Percentiles rank a stretch among this genome's conserved stretches.
phyloP scores from a whole-genome alignment of 1,140 invertebrate species.

The Matsumurasca onukii region DNA sequence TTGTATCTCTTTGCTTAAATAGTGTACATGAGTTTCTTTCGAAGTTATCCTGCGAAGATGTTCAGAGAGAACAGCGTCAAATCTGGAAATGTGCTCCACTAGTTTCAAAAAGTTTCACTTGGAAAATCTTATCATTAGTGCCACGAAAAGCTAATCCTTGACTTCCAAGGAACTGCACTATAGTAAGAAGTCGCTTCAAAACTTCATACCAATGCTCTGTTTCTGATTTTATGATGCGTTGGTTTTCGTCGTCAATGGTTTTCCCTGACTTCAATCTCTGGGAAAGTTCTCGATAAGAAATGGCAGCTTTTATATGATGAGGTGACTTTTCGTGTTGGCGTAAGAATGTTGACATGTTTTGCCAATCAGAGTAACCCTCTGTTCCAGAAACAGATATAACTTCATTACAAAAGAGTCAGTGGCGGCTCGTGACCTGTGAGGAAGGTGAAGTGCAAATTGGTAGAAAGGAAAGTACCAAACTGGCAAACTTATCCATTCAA shows the following conservation, averaged over 20 bases:
- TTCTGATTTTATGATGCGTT: slow-evolving; percentile 29
- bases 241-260: slow-evolving; percentile 38
- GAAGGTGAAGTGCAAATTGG: too few species aligned
- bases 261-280: slow-evolving; percentile 15
- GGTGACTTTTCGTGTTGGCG: slow-evolving; percentile 8
- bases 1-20: slow-evolving; percentile 31
- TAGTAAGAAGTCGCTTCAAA: slow-evolving; percentile 34
- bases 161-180: slow-evolving; percentile 30
- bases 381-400: not conserved
- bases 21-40: slow-evolving; percentile 18
- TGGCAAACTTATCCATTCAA: too few species aligned
- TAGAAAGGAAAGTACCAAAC: too few species aligned
- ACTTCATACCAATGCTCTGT: slow-evolving; percentile 27
- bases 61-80: slow-evolving; percentile 33
- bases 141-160: slow-evolving; percentile 37
- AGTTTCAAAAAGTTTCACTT: slow-evolving; percentile 32
- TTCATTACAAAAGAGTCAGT: not conserved
- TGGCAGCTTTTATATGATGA: slow-evolving; percentile 24
- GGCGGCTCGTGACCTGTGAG: too few species aligned
- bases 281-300: not conserved
- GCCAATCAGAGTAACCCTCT: slow-evolving; percentile 28
- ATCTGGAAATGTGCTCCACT: slow-evolving; percentile 32
- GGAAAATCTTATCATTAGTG: slow-evolving; percentile 35
- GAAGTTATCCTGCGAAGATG: slow-evolving; percentile 2
- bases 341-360: slow-evolving; percentile 23